Base-by-base conservation (phyloP, 2,113 vertebrate genomes). In the Pseudorhombus dupliciocellatus region DNA sequence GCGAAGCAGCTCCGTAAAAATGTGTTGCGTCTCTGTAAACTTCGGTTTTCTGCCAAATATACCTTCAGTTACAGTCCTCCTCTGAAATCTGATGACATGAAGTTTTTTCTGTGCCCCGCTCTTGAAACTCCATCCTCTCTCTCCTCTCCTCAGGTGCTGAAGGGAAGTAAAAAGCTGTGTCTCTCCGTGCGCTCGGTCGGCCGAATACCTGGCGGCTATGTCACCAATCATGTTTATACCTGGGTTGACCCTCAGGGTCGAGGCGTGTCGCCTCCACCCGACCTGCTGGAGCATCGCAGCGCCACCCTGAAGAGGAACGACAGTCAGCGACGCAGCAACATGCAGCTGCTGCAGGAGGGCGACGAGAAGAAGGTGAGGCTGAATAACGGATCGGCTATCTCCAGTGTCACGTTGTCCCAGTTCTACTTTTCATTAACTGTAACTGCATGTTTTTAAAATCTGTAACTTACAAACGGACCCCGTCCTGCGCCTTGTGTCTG, bases 151-250 rank as follows among this genome's bases (percentile, higher is more conserved):
- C 90, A 99, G 97, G 97, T 94, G 22, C 93, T 99, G 84, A 98
- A 98, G 84, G 97, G 97, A 80, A 97, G 94, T 85, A 98, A 98
- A 93, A 99, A 98, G 92, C 92, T 99, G 72, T 92, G 89, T 70
- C 92, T 99, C 59, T 96, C 94, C 0, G 96, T 99, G 31, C 95
- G 96, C 37, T 98, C 97, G 0, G 94, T 97, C 1, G 98, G 98
- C 0, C 94, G 97, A 25, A 96, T 99, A 80, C 98, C 98, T 0
- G 96, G 97, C 0, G 97, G 96, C 2, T 98, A 98, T 0, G 89
- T 98, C 74, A 98, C 98, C 90, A 99, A 98, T 92, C 97, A 99
- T 72, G 96, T 99, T 70, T 99, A 99, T 83, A 98, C 96, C 4
- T 99, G 98, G 98, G 96, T 99, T 73, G 98, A 99, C 84, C 96